A percentile compares a stretch with the other conserved stretches of the same genome.
Evolutionary conservation across 2,797 vertebrate species (phyloP).

Genomic region (Neomorphus geoffroyi): DNA sequence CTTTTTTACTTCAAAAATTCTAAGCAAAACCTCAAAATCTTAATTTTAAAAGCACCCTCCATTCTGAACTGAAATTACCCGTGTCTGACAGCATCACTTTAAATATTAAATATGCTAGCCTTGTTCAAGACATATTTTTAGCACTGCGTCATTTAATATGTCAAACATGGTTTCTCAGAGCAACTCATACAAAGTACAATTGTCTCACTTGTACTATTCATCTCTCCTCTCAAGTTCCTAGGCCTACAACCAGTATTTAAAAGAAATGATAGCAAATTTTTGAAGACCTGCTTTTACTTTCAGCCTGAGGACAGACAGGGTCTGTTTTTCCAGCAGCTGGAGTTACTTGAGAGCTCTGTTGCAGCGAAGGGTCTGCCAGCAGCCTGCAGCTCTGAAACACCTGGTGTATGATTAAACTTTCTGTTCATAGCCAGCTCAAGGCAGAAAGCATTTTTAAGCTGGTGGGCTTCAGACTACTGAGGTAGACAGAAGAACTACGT

Average conservation of each 20-base stretch:
- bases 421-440: not conserved
- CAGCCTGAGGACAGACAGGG: not conserved
- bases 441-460: not conserved
- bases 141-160: not conserved
- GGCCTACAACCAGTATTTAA: not conserved
- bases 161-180: not conserved
- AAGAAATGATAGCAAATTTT: not conserved
- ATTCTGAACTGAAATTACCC: not conserved
- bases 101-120: conserved; percentile 14
- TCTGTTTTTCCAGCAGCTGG: not conserved
- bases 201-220: not conserved
- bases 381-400: not conserved
- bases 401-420: not conserved
- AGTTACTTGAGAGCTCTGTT: not conserved
- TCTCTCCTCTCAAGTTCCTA: not conserved
- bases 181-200: not conserved
- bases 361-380: not conserved
- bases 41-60: not conserved
- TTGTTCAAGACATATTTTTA: not conserved
- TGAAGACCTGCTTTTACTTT: not conserved
- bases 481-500: not conserved
- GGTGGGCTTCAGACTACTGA: not conserved
- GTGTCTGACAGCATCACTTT: not conserved
- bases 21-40: not conserved
- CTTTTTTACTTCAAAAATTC: not conserved